A percentile compares a stretch with the other conserved stretches of the same genome.
Evolutionary conservation across 2,113 vertebrate genomes (phyloP).

Genomic region (Vidua chalybeata): DNA sequence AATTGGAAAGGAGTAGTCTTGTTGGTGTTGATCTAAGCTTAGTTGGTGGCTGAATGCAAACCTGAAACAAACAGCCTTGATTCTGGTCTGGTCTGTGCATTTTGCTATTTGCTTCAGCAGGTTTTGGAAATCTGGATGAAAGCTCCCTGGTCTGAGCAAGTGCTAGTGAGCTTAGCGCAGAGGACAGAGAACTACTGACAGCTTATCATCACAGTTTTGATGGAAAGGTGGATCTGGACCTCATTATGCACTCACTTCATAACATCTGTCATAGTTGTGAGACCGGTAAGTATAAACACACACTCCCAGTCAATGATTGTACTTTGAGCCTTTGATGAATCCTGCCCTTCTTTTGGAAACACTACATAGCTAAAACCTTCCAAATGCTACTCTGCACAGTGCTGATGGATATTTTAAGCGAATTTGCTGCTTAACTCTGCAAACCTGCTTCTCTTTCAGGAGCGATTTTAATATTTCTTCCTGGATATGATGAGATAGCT

Average conservation of each 20-base stretch:
- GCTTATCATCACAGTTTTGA: slow-evolving; percentile 92
- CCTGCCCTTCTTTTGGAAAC: neutral
- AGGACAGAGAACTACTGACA: slow-evolving; percentile 88
- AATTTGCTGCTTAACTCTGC: neutral
- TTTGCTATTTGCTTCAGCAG: slow-evolving; percentile 69
- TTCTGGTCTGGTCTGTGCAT: neutral
- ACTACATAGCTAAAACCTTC: neutral
- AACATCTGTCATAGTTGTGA: slow-evolving; percentile 82
- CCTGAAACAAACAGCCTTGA: neutral
- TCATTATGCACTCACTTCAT: slow-evolving; percentile 90
- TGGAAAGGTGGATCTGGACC: slow-evolving; percentile 89
- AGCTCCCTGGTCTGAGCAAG: slow-evolving; percentile 73
- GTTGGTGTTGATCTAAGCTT: neutral
- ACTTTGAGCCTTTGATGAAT: neutral
- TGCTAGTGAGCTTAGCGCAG: slow-evolving; percentile 74
- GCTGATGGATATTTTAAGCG: neutral
- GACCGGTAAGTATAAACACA: neutral
- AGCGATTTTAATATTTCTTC: slow-evolving; percentile 91
- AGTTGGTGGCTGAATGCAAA: neutral
- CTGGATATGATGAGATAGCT: slow-evolving; percentile 93
- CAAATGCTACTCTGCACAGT: neutral
- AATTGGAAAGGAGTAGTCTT: neutral
- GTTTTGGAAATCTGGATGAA: slow-evolving; percentile 78
- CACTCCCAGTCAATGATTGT: neutral
- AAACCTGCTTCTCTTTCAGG: slow-evolving; percentile 71